Evolutionary conservation across 2,888 invertebrate genomes (phyloP).

Genomic region (Pyrgus malvae): DNA sequence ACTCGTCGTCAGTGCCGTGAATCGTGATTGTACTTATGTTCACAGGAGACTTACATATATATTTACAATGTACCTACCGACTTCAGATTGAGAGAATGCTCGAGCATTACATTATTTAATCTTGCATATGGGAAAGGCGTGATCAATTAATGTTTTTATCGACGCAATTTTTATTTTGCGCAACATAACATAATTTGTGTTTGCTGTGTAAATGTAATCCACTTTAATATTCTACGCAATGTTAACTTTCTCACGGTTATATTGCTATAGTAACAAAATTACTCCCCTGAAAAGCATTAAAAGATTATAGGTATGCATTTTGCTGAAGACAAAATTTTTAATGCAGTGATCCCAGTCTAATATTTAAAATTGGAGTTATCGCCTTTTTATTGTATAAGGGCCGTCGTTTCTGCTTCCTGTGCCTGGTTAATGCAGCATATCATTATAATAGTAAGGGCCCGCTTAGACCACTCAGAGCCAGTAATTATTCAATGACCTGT

Average conservation of each 20-base stretch:
- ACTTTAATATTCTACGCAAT: neutral
- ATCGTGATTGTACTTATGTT: conserved; percentile 40
- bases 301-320: neutral
- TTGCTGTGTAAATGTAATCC: too few relatives aligned
- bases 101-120: neutral
- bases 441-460: conserved; percentile 39
- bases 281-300: neutral
- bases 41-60: conserved; percentile 25
- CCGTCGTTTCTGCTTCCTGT: neutral
- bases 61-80: too few relatives aligned
- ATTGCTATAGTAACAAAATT: neutral
- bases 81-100: too few relatives aligned
- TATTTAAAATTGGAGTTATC: too few relatives aligned
- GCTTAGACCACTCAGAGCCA: conserved; percentile 29
- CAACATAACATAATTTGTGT: too few relatives aligned
- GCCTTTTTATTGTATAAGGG: too few relatives aligned
- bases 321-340: neutral
- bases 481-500: conserved; percentile 26
- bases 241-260: neutral
- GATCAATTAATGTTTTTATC: too few relatives aligned
- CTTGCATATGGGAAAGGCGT: neutral
- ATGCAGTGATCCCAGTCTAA: too few relatives aligned
- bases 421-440: neutral
- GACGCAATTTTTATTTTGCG: too few relatives aligned
- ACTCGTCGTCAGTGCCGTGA: too few relatives aligned